Base-by-base conservation (phyloP, 2,888 invertebrate genomes). In the Heliconius ethilla region DNA sequence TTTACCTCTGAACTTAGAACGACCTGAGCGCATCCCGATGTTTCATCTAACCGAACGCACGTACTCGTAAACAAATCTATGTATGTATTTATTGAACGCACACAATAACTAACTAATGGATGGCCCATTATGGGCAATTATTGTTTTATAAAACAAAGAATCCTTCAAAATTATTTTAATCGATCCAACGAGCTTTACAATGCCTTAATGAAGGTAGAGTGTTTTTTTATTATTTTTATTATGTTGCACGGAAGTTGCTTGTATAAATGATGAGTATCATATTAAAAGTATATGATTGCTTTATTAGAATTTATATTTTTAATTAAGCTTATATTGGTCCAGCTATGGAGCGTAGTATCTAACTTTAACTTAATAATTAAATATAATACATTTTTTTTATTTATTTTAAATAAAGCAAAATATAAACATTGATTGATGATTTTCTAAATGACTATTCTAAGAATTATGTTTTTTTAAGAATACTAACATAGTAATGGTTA, bases 1-100 rank as follows among this genome's bases (percentile, higher is more conserved):
- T 90, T 94, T 94, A 94, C 94, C 93, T 94, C 91, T 94, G 94
- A 94, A 94, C 94, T 93, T 93, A 90, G 90, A 85, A 85, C 90
- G 91, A 91, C 92, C 91, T 85, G 86, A 81, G 89, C 86, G 87
- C 90, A 91, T 92, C 92, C 90, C 87, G 85, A 81, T 87, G 86
- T 87, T 85, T 84, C 88, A 89, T 89, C 88, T 87, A 82, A 69
- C 45, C 74, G 73, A 76, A 76, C 80, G 77, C 73, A 82, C 81
- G 79, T 81, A 77, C 77, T 82, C 82, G 78, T 81, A 77, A 73
- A 78, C 75, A 76, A 73, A 76, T 74, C 55, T 74, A 76, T 76
- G 72, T 72, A 79, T 76, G 33, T 73, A 81, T 77, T 80, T 80
- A 79, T 75, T 75, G 79, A 76, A 79, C 78, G 77, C 79, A 79